phyloP scores from a whole-genome alignment of 2,888 invertebrate species.

The Hypsopygia costalis region DNA sequence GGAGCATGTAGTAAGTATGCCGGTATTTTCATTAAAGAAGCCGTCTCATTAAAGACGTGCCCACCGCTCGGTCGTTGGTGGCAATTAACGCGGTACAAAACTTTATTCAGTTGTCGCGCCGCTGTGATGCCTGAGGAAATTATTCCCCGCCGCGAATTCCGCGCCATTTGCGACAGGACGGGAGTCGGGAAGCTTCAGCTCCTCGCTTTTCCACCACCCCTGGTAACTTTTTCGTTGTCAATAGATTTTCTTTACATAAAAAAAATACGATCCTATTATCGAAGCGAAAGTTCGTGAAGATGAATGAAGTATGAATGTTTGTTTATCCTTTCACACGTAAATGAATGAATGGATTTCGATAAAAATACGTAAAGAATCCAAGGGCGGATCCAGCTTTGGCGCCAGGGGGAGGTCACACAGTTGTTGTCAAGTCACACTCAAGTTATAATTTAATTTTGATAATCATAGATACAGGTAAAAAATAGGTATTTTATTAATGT shows the following conservation, averaged over 20 bases:
- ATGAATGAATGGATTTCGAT: too few relatives aligned
- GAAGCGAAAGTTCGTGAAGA: too few relatives aligned
- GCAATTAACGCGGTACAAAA: slow-evolving; percentile 68
- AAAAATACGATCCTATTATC: too few relatives aligned
- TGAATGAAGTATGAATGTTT: too few relatives aligned
- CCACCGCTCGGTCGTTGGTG: slow-evolving; percentile 50
- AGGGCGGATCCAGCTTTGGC: too few relatives aligned
- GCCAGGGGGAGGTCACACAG: too few relatives aligned
- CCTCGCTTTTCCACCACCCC: slow-evolving; percentile 11
- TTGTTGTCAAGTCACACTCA: too few relatives aligned
- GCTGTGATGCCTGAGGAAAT: slow-evolving; percentile 41
- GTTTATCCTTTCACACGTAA: too few relatives aligned
- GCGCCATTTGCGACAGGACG: slow-evolving; percentile 41
- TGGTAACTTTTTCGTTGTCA: slow-evolving; percentile 13
- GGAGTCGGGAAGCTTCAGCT: slow-evolving; percentile 22
- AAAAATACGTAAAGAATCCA: too few relatives aligned
- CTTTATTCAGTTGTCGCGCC: slow-evolving; percentile 61
- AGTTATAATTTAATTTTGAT: too few relatives aligned
- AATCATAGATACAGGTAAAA: too few relatives aligned
- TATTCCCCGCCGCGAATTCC: slow-evolving; percentile 49
- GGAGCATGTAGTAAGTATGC: slow-evolving; percentile 31
- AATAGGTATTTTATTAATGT: too few relatives aligned
- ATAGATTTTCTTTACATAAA: slow-evolving; percentile 17
- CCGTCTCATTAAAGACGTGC: slow-evolving; percentile 72
- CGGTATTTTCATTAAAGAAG: slow-evolving; percentile 74